These are phyloP conservation scores for Malurus leucopterus DNA, from an alignment of 2,797 vertebrate species.

Conservation along the genomic window DNA sequence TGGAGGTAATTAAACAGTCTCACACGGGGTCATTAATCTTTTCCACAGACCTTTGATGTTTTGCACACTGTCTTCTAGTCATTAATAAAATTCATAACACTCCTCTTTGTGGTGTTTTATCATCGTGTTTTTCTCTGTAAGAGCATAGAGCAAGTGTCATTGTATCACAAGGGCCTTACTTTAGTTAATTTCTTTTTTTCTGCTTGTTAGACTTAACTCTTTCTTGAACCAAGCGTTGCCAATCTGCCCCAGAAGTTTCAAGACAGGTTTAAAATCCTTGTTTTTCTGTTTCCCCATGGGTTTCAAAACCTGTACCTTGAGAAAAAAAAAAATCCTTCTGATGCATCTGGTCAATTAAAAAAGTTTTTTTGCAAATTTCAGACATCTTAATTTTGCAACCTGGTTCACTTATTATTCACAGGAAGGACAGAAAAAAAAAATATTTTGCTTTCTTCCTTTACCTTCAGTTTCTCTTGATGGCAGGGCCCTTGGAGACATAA, in stretches of 20 bases:
- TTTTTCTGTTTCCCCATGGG: accelerated
- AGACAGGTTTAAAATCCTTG: not conserved
- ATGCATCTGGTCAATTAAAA: not conserved
- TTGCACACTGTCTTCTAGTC: constrained; percentile 99
- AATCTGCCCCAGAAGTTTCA: not conserved
- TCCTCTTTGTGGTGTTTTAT: constrained; percentile 98
- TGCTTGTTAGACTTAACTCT: constrained; percentile 74
- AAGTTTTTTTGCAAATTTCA: not conserved
- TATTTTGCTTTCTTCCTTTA: not conserved
- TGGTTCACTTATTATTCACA: not conserved
- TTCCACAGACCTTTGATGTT: constrained; percentile 99
- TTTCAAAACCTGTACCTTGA: not conserved
- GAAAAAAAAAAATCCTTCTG: not conserved
- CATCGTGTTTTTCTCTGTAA: constrained; percentile 80
- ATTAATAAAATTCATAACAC: constrained; percentile 99
- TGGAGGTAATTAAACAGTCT: constrained; percentile 99
- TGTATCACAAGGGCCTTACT: constrained; percentile 90
- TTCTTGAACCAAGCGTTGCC: constrained; percentile 41
- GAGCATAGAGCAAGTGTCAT: constrained; percentile 93
- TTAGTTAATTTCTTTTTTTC: constrained; percentile 88
- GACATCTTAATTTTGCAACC: not conserved
- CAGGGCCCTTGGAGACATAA: constrained; percentile 3
- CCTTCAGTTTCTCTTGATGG: not conserved
- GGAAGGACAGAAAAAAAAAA: not conserved
- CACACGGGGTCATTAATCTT: constrained; percentile 99